Base-by-base conservation (phyloP, 2,113 vertebrate species). In the Pogona vitticeps region DNA sequence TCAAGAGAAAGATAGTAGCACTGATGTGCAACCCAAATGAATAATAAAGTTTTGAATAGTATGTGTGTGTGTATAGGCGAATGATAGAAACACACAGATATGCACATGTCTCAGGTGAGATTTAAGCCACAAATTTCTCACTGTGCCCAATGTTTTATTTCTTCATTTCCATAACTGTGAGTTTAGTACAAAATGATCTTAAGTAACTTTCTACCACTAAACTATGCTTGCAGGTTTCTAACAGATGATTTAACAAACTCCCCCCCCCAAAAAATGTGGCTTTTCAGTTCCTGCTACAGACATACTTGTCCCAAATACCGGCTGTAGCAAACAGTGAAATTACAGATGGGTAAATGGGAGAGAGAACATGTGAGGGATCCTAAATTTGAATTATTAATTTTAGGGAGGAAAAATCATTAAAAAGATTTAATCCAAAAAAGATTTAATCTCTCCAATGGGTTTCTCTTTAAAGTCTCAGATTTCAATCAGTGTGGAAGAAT, bases 401-500 rank as follows among this genome's bases (percentile, higher is more conserved):
- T 10, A 23, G 20, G 8, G 26, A 46, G 76, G 31, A 26, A 13
- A 67, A 67, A 40, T n/a, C 8, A n/a, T 68, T 81, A 31, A 65
- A 90, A 84, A 23, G 21, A 38, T 28, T 87, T 93, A 86, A 93
- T 77, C 82, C 52, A n/a, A 31, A 65, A 90, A 84, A 23, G 21
- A 38, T 28, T 87, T 93, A 86, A 93, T 77, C 56, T 33, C 31
- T 83, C 3, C 6, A 84, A 17, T 88, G 6, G 10, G 23, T 40
- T 92, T 92, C 61, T 68, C 90, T 92, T 90, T 94, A 61, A 93
- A 98, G 97, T 98, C 98, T 40, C 97, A 99, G 87, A 97, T 97
- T 81, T 99, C 98, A 1, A 97, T 98, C 90, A 98, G 96, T 0
- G 96, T 98, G 1, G 98, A 98, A 81, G 97, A 99, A 28, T 98